Conservation (phyloP, 2,113 vertebrate genomes). For the Salvelinus alpinus region DNA sequence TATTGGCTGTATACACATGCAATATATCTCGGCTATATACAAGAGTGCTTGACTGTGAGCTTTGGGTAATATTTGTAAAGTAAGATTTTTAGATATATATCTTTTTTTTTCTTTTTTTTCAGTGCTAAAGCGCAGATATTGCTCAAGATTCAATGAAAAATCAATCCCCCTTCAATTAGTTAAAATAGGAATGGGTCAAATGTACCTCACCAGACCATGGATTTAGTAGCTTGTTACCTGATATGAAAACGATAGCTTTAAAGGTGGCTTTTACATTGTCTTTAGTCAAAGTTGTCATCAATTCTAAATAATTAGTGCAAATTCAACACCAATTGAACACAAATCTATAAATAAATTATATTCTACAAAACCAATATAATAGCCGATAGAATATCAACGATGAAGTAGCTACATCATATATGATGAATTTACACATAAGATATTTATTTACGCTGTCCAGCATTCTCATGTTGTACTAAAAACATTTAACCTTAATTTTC, state of each 20-base stretch:
- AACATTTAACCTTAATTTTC: not conserved
- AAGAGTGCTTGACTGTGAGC: constrained; percentile 19
- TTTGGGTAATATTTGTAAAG: not conserved
- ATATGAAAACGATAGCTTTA: not conserved
- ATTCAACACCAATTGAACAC: no score
- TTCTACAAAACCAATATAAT: not conserved
- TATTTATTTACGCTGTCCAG: not conserved
- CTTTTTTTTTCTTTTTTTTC: not conserved
- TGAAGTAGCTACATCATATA: not conserved
- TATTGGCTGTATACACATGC: constrained; percentile 57
- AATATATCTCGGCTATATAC: constrained; percentile 57
- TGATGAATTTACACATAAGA: not conserved
- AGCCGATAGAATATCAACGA: not conserved
- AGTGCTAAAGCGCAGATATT: constrained; percentile 52
- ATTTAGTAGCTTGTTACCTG: not conserved
- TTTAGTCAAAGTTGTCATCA: not conserved
- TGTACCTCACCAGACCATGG: not conserved
- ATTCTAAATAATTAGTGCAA: not conserved
- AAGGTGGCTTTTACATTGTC: not conserved
- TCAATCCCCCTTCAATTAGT: not conserved
- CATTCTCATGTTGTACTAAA: not conserved
- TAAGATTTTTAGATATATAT: not conserved
- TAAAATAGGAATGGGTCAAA: not conserved
- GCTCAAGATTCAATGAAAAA: constrained; percentile 48
- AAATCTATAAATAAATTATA: not conserved